A percentile compares a stretch with the other conserved stretches of the same genome.
These are phyloP conservation scores for Meleagris gallopavo DNA, from an alignment of 2,113 vertebrate species.

Conservation along the genomic window DNA sequence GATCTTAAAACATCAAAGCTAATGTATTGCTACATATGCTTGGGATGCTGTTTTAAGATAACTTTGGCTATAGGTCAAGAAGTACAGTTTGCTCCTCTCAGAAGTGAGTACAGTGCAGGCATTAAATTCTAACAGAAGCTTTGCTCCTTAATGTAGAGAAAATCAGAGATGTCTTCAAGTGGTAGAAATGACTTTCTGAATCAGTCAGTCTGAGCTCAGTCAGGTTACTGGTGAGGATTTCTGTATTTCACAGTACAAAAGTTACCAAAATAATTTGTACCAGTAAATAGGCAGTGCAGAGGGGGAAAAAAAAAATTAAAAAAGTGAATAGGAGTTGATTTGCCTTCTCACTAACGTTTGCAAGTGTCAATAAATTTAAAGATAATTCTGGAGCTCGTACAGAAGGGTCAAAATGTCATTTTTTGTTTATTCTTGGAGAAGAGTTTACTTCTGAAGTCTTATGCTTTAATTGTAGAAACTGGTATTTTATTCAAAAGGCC, in stretches of 20 bases:
- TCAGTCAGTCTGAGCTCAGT: not conserved
- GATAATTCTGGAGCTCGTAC: not conserved
- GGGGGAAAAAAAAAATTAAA: not conserved
- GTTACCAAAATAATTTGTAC: not conserved
- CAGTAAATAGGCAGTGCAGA: not conserved
- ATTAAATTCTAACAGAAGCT: not conserved
- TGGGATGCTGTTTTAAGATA: not conserved
- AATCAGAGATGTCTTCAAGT: not conserved
- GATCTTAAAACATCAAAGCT: not conserved
- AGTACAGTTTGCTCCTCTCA: not conserved
- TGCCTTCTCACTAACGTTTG: not conserved
- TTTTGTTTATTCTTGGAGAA: not conserved
- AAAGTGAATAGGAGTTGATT: not conserved
- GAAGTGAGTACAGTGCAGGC: not conserved
- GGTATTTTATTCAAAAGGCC: not conserved
- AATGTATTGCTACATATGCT: rapidly evolving
- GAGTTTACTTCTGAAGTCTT: not conserved
- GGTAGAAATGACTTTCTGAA: not conserved
- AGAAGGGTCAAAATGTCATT: not conserved
- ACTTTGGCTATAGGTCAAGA: not conserved
- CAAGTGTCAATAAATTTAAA: not conserved
- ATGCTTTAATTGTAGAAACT: not conserved
- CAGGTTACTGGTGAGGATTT: not conserved
- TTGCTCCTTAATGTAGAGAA: not conserved
- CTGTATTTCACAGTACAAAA: not conserved